A percentile compares a stretch with the other conserved stretches of the same genome.
Conservation (phyloP, 2,888 invertebrate species). For the Sesamia inferens region DNA sequence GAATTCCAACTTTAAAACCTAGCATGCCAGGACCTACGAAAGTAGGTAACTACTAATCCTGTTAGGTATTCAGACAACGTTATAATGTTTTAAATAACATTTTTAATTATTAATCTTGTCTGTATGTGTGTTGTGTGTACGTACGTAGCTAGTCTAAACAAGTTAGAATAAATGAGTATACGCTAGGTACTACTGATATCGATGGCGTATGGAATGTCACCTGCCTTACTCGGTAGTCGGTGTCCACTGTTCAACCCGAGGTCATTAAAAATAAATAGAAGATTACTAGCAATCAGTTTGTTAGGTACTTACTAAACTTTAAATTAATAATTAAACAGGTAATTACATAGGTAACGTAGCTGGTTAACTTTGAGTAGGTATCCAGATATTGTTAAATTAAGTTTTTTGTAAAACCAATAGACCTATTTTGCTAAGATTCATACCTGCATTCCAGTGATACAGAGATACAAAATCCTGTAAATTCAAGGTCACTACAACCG, state of each 20-base stretch:
- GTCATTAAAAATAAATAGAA: constrained; percentile 26
- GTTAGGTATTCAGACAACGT: not conserved
- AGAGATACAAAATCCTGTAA: not conserved
- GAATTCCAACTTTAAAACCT: too few relatives aligned
- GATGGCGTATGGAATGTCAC: constrained; percentile 28
- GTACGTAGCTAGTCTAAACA: not conserved
- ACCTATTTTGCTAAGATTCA: too few relatives aligned
- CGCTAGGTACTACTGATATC: constrained; percentile 15
- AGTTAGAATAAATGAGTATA: not conserved
- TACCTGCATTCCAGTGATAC: not conserved
- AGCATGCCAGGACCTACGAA: too few relatives aligned
- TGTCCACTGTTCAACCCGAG: not conserved
- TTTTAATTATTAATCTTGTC: not conserved
- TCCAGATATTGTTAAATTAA: not conserved
- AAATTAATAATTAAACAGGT: not conserved
- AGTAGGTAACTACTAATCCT: too few relatives aligned
- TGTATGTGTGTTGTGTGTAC: not conserved
- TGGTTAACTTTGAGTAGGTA: not conserved
- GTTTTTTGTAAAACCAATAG: not conserved
- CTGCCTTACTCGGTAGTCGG: not conserved
- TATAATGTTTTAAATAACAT: not conserved
- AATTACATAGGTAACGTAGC: not conserved
- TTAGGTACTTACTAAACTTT: not conserved
- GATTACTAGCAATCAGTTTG: not conserved
- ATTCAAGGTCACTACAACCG: constrained; percentile 14